Evolutionary conservation across 2,797 vertebrate species (phyloP).

Genomic region (Delichon dasypus): DNA sequence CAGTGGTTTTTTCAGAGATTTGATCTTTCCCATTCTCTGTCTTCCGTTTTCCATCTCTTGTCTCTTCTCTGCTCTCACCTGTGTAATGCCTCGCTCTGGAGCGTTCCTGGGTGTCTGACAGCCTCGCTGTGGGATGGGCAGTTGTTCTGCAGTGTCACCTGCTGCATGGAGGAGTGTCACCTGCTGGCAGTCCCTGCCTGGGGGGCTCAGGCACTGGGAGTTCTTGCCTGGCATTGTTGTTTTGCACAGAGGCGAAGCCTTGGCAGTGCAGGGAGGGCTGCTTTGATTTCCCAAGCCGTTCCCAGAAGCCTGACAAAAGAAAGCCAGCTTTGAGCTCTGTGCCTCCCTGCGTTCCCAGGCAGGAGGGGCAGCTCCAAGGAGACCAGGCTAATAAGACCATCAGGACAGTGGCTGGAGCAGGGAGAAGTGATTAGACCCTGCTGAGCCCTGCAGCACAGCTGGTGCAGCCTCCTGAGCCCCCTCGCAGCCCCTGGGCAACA

Average conservation of each 20-base stretch:
- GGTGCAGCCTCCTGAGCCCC: background rate
- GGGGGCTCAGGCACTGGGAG: background rate
- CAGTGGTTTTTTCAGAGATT: background rate
- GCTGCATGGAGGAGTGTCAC: background rate
- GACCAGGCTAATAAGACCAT: background rate
- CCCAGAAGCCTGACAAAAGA: slow-evolving; percentile 38
- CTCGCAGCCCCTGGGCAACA: background rate
- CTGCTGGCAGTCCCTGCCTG: background rate
- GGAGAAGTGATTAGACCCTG: background rate
- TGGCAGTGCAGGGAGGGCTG: background rate
- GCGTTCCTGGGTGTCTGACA: background rate
- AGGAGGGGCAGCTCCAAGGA: background rate
- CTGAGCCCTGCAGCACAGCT: background rate
- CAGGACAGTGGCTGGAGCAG: background rate
- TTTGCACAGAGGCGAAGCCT: background rate
- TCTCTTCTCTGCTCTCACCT: background rate
- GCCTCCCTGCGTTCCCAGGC: background rate
- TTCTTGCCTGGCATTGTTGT: background rate
- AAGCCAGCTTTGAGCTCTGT: background rate
- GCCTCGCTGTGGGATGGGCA: background rate
- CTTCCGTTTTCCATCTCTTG: background rate
- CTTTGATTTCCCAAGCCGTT: background rate
- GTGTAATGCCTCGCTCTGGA: background rate
- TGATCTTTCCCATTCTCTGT: background rate
- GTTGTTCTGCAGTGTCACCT: background rate